Evolutionary conservation across 2,113 vertebrate species (phyloP).

Genomic region (Cryptomyrus ogoouensis): DNA sequence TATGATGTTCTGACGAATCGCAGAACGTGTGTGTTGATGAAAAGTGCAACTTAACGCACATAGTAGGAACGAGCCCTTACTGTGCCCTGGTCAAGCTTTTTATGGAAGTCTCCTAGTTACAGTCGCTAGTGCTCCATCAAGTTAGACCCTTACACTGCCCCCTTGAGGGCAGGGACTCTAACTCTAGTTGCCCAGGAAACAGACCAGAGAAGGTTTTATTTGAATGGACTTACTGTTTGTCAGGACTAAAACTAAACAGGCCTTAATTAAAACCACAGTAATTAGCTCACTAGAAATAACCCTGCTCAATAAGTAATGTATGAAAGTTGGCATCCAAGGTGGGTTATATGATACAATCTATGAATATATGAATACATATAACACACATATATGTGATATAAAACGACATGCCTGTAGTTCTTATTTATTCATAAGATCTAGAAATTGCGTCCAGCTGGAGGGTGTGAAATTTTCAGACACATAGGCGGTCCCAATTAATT

Average conservation of each 20-base stretch:
- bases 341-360: background rate
- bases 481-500: background rate
- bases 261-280: background rate
- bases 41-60: too few species aligned
- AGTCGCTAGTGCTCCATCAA: background rate
- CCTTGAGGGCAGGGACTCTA: background rate
- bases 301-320: background rate
- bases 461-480: background rate
- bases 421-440: background rate
- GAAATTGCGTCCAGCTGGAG: background rate
- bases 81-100: background rate
- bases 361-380: background rate
- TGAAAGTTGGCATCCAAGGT: background rate
- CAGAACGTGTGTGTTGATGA: too few species aligned
- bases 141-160: background rate
- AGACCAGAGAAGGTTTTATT: background rate
- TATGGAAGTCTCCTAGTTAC: background rate
- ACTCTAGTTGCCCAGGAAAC: background rate
- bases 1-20: too few species aligned
- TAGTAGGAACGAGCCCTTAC: background rate
- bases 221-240: background rate
- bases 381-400: background rate
- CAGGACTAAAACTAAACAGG: background rate
- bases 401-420: background rate
- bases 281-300: background rate